Evolutionary conservation across 2,888 invertebrate genomes (phyloP), one percentile per base, ranked within the genome.

Genomic region (Hydraecia micacea): DNA sequence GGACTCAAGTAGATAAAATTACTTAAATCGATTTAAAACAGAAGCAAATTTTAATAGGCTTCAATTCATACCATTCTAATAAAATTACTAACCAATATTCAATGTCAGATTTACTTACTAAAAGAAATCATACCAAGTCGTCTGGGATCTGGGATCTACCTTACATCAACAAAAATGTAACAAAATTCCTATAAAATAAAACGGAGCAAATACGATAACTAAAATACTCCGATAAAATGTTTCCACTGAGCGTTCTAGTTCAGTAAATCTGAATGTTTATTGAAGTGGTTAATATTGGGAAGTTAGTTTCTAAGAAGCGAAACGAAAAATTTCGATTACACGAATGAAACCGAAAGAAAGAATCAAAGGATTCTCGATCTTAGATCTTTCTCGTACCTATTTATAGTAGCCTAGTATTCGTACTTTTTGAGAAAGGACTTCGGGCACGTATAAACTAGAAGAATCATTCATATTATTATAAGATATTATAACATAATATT

Each of bases 261-360:
- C 73, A 62, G 39, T 79, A 62, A 67, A 67, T 73, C 67, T 25
- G 49, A 52, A 72, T 72, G 32, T 72, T 78, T 79, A 78, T 78
- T 25, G 79, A 79, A 79, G 60, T 36, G 42, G 32, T 78, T 71
- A 52, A 49, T 69, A 70, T 46, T 32, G 7, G 13, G 21, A 77
- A 68, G 32, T 68, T 77, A 52, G 28, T 78, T 78, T 69, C 32
- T 77, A 62, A 49, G 15, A 62, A 68, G 21, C 15, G n/a, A 69
- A 69, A 52, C 60, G 62, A 77, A 62, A 77, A 62, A 55, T 68
- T 62, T 68, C 62, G 55, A 69, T 63, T 63, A 69, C 13, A 18
- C 32, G 21, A 62, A 77, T 62, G 6, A 77, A 68, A 60, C 15
- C 18, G n/a, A 42, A 62, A 62, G 21, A 13, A 67, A 65, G 52